Percentiles rank a stretch among this genome's conserved stretches.
These are phyloP conservation scores for Ophion slaviceki DNA, from an alignment of 2,888 invertebrate species.

Conservation along the genomic window DNA sequence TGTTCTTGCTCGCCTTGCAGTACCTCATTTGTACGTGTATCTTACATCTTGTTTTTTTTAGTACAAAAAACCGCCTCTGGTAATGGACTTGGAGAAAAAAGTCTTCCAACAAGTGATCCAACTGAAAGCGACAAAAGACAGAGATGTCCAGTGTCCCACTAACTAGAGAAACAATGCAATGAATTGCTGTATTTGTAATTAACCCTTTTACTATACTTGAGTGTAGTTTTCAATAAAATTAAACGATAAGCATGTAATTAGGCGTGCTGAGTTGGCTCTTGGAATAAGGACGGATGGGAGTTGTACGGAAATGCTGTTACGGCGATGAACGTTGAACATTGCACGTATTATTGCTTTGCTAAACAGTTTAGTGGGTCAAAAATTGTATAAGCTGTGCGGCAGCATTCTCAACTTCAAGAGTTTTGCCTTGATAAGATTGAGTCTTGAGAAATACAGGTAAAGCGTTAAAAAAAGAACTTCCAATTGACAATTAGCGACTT, in stretches of 20 bases:
- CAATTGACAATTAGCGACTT: no score
- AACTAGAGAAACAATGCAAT: constrained; percentile 70
- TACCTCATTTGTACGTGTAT: constrained; percentile 34
- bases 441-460: no score
- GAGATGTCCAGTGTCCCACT: constrained; percentile 80
- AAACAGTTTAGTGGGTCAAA: no score
- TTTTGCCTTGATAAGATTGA: no score
- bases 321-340: background rate
- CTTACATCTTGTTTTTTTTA: constrained; percentile 77
- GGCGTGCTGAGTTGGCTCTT: background rate
- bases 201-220: background rate
- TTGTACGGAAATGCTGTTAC: background rate
- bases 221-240: background rate
- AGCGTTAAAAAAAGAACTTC: no score
- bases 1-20: background rate
- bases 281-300: background rate
- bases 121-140: constrained; percentile 76
- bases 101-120: constrained; percentile 78
- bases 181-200: background rate
- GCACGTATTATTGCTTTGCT: background rate
- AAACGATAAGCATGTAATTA: background rate
- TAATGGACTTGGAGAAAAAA: constrained; percentile 89
- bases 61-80: constrained; percentile 90
- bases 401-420: no score
- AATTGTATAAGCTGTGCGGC: no score